Base-by-base conservation (phyloP, 2,888 invertebrate species). In the Dysmachus trigonus region DNA sequence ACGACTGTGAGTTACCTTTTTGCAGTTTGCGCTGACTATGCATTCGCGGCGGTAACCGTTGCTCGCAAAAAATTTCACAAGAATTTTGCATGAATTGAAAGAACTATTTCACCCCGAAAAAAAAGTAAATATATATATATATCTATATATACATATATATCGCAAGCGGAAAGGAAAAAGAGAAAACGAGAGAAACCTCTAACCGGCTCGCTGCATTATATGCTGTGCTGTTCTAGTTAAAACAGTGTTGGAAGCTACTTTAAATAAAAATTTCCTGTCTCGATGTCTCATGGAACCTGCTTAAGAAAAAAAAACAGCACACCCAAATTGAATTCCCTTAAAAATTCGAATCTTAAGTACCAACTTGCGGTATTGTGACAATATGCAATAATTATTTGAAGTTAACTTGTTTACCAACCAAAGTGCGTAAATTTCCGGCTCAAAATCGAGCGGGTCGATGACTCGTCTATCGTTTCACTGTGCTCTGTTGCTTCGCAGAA, bases 211-310 rank as follows among this genome's bases (percentile, higher is more conserved):
- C 3, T 27, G 62, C 22, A 27, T 76, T 76, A n/a, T 15, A 22
- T 76, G 38, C 76, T 76, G 76, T 38, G 22, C 76, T 38, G 38
- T 35, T 76, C 35, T 77, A 27, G 27, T n/a, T 47, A 31, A 77
- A 77, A 51, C 77, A 77, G 77, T 77, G 77, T 47, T 77, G 77
- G 41, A n/a, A 77, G 47, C 77, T 77, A 18, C 30, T 13, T 13
- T 47, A 15, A 41, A 47, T 1, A 15, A 77, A 41, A 77, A 27
- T 77, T 27, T n/a, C 77, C 31, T 22, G 15, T 30, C 5, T 15
- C 13, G 13, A 22, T 62, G 10, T 15, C 47, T 41, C 15, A 15
- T 0, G n/a, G n/a, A 4, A 47, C 2, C 47, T 47, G 47, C 47
- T 47, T 47, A 15, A 62, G 10, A 22, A 18, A n/a, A n/a, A n/a